phyloP scores from a whole-genome alignment of 2,113 vertebrate species.

The Acanthochromis polyacanthus region DNA sequence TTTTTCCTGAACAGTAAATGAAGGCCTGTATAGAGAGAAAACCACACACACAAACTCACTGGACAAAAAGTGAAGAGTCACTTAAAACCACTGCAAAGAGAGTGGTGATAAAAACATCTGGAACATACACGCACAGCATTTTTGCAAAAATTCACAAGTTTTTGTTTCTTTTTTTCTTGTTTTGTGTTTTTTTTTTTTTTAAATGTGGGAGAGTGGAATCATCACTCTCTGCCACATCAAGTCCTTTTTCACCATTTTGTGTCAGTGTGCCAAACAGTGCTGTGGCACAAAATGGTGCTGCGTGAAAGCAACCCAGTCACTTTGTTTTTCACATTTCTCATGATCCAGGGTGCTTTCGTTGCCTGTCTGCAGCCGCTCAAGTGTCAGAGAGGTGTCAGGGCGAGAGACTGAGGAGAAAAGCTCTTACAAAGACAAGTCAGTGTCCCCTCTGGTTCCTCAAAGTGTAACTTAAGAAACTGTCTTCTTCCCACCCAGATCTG shows the following conservation, averaged over 20 bases:
- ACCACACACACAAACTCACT: slow-evolving; percentile 69
- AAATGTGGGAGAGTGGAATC: slow-evolving; percentile 15
- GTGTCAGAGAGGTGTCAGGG: slow-evolving; percentile 24
- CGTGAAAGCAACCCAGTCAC: slow-evolving; percentile 11
- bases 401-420: slow-evolving; percentile 23
- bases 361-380: slow-evolving; percentile 4
- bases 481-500: slow-evolving; percentile 85
- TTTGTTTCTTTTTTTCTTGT: slow-evolving; percentile 29
- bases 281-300: slow-evolving; percentile 61
- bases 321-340: slow-evolving; percentile 33
- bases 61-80: slow-evolving; percentile 74
- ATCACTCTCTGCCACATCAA: slow-evolving; percentile 45
- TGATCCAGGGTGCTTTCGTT: slow-evolving; percentile 16
- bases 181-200: slow-evolving; percentile 50
- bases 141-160: slow-evolving; percentile 60
- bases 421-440: background rate
- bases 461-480: slow-evolving; percentile 82
- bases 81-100: slow-evolving; percentile 74
- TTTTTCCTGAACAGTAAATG: slow-evolving; percentile 72
- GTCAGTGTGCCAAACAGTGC: slow-evolving; percentile 41
- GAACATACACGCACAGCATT: slow-evolving; percentile 51
- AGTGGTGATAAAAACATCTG: slow-evolving; percentile 66
- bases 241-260: slow-evolving; percentile 61
- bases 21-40: slow-evolving; percentile 73
- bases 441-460: slow-evolving; percentile 11